These are phyloP conservation scores for Catostylus mosaicus DNA, from an alignment of 30 jellyfish, hydroid and myxozoan genomes.

Conservation along the genomic window DNA sequence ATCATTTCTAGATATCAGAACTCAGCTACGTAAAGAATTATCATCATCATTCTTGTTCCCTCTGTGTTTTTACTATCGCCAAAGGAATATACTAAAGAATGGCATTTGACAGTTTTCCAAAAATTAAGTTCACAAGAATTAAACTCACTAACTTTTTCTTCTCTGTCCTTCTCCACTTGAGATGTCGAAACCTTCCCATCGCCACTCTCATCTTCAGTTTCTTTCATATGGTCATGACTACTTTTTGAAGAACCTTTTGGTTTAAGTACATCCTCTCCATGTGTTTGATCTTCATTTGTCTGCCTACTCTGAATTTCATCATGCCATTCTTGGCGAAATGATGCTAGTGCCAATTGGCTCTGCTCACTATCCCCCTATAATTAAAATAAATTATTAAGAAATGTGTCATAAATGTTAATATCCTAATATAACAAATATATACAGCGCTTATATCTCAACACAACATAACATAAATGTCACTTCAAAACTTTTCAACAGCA, in stretches of 20 bases:
- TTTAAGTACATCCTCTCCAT: neutral
- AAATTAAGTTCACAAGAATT: no score
- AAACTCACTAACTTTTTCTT: slow-evolving; percentile 64
- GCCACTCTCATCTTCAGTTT: neutral
- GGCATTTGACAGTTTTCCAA: no score
- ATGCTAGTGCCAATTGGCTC: slow-evolving; percentile 68
- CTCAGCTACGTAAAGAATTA: no score
- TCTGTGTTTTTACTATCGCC: no score
- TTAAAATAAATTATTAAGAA: neutral
- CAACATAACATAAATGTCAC: no score
- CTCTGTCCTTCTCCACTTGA: slow-evolving; percentile 31
- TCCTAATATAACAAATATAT: no score
- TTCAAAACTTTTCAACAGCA: no score
- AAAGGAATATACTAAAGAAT: no score
- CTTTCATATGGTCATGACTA: neutral
- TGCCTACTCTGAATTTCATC: slow-evolving; percentile 72
- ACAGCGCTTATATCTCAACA: no score
- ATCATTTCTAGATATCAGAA: no score
- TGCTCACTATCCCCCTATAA: slow-evolving; percentile 36
- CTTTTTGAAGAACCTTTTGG: neutral
- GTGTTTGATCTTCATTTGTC: neutral
- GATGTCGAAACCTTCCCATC: neutral
- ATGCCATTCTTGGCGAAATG: slow-evolving; percentile 97
- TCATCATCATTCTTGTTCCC: no score
- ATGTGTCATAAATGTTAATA: no score